Percentiles rank a stretch among this genome's conserved stretches.
Conservation (phyloP, 2,113 vertebrate species). For the Grus americana region DNA sequence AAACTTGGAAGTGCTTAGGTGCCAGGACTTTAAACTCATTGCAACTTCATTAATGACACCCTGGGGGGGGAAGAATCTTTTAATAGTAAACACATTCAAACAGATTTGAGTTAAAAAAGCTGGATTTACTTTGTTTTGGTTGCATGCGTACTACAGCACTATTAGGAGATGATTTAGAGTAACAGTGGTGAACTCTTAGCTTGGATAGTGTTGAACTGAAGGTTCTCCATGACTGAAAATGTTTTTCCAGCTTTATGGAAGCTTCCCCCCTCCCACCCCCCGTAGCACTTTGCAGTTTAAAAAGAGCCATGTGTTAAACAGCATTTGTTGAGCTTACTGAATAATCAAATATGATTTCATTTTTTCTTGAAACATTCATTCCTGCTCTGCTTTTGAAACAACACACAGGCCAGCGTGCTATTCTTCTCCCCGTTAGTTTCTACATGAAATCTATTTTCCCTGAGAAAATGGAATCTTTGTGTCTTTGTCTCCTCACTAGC, state of each 20-base stretch:
- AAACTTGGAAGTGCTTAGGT: constrained; percentile 8
- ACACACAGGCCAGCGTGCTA: constrained; percentile 7
- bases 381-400: constrained; percentile 20
- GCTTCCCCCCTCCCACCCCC: not conserved
- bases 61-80: constrained; percentile 36
- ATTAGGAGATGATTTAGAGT: not conserved
- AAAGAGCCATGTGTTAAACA: constrained; percentile 26
- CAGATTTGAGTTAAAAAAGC: constrained; percentile 25
- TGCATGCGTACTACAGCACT: not conserved
- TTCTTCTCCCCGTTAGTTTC: constrained; percentile 60
- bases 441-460: constrained; percentile 68
- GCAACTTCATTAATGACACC: constrained; percentile 55
- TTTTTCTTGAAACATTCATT: constrained; percentile 32
- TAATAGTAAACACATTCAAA: constrained; percentile 31
- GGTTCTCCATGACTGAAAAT: not conserved
- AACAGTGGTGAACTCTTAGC: not conserved
- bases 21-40: constrained; percentile 36
- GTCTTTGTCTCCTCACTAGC: constrained; percentile 86
- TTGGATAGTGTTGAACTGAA: not conserved
- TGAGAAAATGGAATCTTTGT: constrained; percentile 81
- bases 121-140: constrained; percentile 7
- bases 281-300: not conserved
- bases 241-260: constrained; percentile 26
- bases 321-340: constrained; percentile 36
- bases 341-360: constrained; percentile 42